phyloP scores from a whole-genome alignment of 2,888 invertebrate genomes.

The Drosophila birchii region DNA sequence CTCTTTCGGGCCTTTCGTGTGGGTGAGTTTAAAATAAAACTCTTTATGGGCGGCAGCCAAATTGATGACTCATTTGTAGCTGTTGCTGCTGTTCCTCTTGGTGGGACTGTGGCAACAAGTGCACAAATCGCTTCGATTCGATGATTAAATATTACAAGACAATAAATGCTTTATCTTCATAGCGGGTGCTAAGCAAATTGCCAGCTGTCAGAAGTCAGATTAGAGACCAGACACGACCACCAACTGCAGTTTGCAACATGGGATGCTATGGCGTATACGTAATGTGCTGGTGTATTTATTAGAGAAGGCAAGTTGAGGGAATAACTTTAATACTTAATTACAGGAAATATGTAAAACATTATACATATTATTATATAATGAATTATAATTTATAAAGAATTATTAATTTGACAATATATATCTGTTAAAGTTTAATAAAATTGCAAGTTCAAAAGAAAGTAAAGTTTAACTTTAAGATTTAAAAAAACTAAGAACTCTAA shows the following conservation, averaged over 20 bases:
- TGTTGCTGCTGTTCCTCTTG: conserved; percentile 17
- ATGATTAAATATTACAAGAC: conserved; percentile 78
- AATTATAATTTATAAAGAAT: neutral
- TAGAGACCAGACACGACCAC: conserved; percentile 60
- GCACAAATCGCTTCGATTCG: conserved; percentile 55
- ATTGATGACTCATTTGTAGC: conserved; percentile 68
- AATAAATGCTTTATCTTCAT: conserved; percentile 75
- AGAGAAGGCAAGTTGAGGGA: neutral
- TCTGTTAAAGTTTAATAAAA: too few relatives aligned
- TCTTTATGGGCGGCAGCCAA: conserved; percentile 54
- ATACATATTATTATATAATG: too few relatives aligned
- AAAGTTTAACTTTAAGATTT: neutral
- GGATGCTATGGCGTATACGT: conserved; percentile 28
- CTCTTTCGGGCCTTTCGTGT: conserved; percentile 38
- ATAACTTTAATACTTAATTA: neutral
- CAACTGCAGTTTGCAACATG: conserved; percentile 3
- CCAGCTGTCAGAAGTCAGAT: conserved; percentile 70
- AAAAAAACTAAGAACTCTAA: neutral
- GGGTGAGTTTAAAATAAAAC: conserved; percentile 64
- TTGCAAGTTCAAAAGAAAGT: neutral
- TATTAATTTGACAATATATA: too few relatives aligned
- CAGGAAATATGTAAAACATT: neutral
- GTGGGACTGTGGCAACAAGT: conserved; percentile 64
- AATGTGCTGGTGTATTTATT: conserved; percentile 1
- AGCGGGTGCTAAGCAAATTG: conserved; percentile 73